phyloP scores from a whole-genome alignment of 1,140 invertebrate species.

The Ceratina australensis region DNA sequence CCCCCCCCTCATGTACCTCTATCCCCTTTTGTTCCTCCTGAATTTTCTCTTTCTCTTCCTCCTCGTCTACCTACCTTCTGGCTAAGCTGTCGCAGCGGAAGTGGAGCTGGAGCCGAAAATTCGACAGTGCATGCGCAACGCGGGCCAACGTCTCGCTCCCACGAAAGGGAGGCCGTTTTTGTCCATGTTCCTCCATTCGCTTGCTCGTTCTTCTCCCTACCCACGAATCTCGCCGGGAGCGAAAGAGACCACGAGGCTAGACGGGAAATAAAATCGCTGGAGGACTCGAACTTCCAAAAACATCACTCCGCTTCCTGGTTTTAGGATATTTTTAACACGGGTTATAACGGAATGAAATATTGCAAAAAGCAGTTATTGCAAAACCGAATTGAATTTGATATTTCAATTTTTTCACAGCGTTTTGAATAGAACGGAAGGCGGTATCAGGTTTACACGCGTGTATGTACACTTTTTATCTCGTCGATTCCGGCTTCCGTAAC shows the following conservation, averaged over 20 bases:
- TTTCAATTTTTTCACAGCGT: too few relatives aligned
- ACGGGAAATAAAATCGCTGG: too few relatives aligned
- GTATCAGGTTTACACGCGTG: too few relatives aligned
- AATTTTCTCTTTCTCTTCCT: not conserved
- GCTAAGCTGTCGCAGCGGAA: slow-evolving; percentile 51
- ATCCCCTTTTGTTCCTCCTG: not conserved
- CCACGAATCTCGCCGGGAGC: not conserved
- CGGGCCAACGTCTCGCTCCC: slow-evolving; percentile 15
- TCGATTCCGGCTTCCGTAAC: too few relatives aligned
- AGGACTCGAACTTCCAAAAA: too few relatives aligned
- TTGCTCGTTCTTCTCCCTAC: slow-evolving; percentile 16
- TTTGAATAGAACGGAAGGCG: too few relatives aligned
- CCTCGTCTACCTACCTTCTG: slow-evolving; percentile 19
- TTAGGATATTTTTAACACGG: too few relatives aligned
- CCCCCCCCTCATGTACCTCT: not conserved
- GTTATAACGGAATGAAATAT: too few relatives aligned
- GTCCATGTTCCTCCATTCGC: slow-evolving; percentile 23
- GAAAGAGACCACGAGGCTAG: not conserved
- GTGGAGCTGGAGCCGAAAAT: slow-evolving; percentile 55
- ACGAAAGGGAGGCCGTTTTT: slow-evolving; percentile 21
- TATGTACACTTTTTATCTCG: too few relatives aligned
- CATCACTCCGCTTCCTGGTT: too few relatives aligned
- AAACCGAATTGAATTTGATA: too few relatives aligned
- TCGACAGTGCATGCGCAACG: slow-evolving; percentile 53
- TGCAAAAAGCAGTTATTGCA: too few relatives aligned